Evolutionary conservation across 2,797 vertebrate species (phyloP).

Genomic region (Distichodus sexfasciatus): DNA sequence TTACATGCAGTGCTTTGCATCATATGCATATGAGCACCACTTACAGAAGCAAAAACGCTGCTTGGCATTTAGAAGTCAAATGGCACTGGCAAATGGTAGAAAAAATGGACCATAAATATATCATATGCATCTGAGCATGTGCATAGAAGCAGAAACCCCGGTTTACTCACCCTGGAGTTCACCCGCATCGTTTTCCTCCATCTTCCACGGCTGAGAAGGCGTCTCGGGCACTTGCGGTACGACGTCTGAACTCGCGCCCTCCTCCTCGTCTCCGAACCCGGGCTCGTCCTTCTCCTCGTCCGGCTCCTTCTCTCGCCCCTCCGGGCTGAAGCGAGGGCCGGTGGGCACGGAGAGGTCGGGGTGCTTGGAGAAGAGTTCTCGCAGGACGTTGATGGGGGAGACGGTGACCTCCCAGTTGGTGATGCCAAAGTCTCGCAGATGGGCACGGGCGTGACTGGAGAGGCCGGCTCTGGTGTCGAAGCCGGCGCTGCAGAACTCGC

Average conservation of each 20-base stretch:
- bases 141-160: not conserved
- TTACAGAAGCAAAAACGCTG: no score
- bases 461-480: slow-evolving; percentile 94
- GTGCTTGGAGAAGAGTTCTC: slow-evolving; percentile 89
- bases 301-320: slow-evolving; percentile 58
- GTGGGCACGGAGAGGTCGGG: slow-evolving; percentile 82
- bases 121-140: not conserved
- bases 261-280: slow-evolving; percentile 46
- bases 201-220: slow-evolving; percentile 54
- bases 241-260: slow-evolving; percentile 35
- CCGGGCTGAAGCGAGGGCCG: slow-evolving; percentile 65
- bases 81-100: no score
- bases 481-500: slow-evolving; percentile 94
- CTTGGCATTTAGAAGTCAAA: no score
- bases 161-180: slow-evolving; percentile 60
- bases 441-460: slow-evolving; percentile 93
- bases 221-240: slow-evolving; percentile 31
- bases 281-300: slow-evolving; percentile 52
- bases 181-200: slow-evolving; percentile 42
- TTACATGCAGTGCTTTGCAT: no score
- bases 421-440: slow-evolving; percentile 94
- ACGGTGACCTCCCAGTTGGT: slow-evolving; percentile 98
- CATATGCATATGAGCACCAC: no score
- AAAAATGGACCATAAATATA: not conserved
- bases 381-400: slow-evolving; percentile 91